Evolutionary conservation across 2,797 vertebrate genomes (phyloP), one percentile per base, ranked within the genome.

Genomic region (Myotis daubentonii): DNA sequence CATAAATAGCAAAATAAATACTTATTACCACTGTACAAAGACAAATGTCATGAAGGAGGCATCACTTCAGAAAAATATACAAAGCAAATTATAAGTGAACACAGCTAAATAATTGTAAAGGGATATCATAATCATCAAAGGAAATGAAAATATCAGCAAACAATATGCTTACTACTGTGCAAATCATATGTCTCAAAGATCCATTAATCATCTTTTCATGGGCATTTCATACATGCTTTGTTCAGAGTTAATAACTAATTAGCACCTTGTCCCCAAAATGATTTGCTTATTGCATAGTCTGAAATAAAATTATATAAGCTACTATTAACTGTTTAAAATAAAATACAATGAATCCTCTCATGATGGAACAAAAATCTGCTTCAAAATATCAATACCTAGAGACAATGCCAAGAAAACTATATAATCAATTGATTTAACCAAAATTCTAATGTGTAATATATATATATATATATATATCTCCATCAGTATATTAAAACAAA

Each of bases 181-280:
- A 89, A 89, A 83, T 74, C 25, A 30, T 65, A 72, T 44, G 5
- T 87, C 71, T 92, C 28, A 71, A 87, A 91, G 25, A 19, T 8
- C 16, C 57, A 16, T 72, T 65, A 93, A 68, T 65, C 11, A 83
- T 79, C 0, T 4, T 0, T 71, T 33, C 15, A 51, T 41, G n/a
- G 8, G 0, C 12, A 91, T 88, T 88, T 90, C 41, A 74, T 78
- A 87, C 2, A 84, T 44, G 38, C 28, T 51, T 41, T 74, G 3
- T 20, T 85, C n/a, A 80, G 71, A 93, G 51, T 70, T 81, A 88
- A 81, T 91, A 36, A 82, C 47, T 92, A 96, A 36, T 91, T 94
- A 87, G 17, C 38, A 72, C n/a, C 22, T 36, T 0, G 4, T 15
- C 20, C 11, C 12, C 49, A 68, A 95, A 92, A 74, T 5, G 36